Evolutionary conservation across 2,888 invertebrate species (phyloP).

Genomic region (Watsonalla binaria): DNA sequence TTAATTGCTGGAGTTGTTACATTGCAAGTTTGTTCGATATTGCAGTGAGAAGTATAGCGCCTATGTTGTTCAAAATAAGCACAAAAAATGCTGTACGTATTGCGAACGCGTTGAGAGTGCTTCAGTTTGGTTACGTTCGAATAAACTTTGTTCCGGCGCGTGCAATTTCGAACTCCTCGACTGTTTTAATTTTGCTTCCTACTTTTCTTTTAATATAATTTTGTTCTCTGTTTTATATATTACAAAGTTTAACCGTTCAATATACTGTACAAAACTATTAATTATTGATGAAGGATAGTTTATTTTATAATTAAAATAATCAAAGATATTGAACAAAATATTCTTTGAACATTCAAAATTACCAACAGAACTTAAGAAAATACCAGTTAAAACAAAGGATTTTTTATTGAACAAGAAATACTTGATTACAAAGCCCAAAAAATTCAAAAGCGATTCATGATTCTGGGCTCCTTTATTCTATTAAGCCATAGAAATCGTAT

Average conservation of each 20-base stretch:
- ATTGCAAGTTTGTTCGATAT: constrained; percentile 42
- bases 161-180: constrained; percentile 19
- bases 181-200: constrained; percentile 26
- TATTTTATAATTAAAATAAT: too few species aligned
- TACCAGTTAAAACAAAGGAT: too few species aligned
- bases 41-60: constrained; percentile 31
- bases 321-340: too few species aligned
- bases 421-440: too few species aligned
- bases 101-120: constrained; percentile 7
- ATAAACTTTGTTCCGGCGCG: constrained; percentile 20
- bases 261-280: not conserved
- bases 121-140: constrained; percentile 18
- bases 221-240: not conserved
- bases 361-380: too few species aligned
- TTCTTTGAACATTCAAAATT: too few species aligned
- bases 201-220: not conserved
- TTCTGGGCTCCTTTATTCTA: too few species aligned
- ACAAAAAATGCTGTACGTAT: constrained; percentile 22
- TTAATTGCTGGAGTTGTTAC: constrained; percentile 62
- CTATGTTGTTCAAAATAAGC: constrained; percentile 26
- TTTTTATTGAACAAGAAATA: too few species aligned
- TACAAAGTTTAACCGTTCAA: not conserved
- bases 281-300: too few species aligned
- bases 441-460: too few species aligned
- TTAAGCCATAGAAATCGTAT: constrained; percentile 8